Base-by-base conservation (phyloP, 2,113 vertebrate species). In the Puffinus mauretanicus region DNA sequence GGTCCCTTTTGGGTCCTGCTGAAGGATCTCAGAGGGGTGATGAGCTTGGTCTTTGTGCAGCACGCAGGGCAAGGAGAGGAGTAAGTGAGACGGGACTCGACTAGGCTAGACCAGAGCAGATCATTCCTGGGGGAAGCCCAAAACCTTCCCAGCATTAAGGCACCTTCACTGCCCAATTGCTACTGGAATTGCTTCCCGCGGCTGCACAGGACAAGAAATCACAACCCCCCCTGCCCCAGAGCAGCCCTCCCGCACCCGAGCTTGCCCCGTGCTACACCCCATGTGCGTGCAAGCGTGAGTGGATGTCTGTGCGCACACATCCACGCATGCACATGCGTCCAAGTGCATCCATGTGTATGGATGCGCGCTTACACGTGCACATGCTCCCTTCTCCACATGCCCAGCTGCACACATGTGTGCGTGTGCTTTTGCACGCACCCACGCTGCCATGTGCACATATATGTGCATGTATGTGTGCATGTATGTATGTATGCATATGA, bases 1-100 rank as follows among this genome's bases (percentile, higher is more conserved):
- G 1, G 9, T 34, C 34, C 26, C 42, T 9, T 54, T 6, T 0
- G 13, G 22, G 0, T 0, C 24, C 7, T 0, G 5, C 46, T 21
- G 44, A 7, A 44, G 71, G 17, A 1, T 26, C 15, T 38, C 0
- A 5, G 44, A 5, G 7, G 7, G 3, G 22, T 5, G 34, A 1
- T 10, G 73, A 38, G 73, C 17, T 20, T 0, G 62, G 40, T 5
- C 25, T 12, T 21, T 1, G 60, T 2, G 65, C 65, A 9, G 67
- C 42, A 13, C 5, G 0, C 44, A 1, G 55, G 14, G 8, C 1
- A 0, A 15, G 65, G 76, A 7, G 29, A 9, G 55, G 49, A 30
- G 49, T 4, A 8, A n/a, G 7, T 0, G 3, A 16, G 11, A 22
- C 3, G 12, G 60, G 69, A 3, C 30, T 6, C 9, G 0, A 20